phyloP scores from a whole-genome alignment of 2,888 invertebrate genomes.

The Rhogogaster chlorosoma region DNA sequence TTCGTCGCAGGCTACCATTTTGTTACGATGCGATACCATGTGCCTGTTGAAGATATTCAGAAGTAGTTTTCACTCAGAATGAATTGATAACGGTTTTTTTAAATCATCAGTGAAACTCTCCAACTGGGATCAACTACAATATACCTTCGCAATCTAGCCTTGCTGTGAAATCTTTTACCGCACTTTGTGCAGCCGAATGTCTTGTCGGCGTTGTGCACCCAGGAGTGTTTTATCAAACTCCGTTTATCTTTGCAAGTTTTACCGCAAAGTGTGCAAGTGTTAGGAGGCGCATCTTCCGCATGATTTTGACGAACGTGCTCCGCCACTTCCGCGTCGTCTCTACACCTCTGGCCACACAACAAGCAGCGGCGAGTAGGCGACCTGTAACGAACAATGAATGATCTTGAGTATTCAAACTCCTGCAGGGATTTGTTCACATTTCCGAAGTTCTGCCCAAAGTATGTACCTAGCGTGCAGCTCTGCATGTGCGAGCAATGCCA shows the following conservation, averaged over 20 bases:
- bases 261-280: slow-evolving; percentile 84
- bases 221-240: slow-evolving; percentile 84
- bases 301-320: slow-evolving; percentile 83
- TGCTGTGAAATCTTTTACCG: slow-evolving; percentile 86
- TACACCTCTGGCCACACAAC: slow-evolving; percentile 83
- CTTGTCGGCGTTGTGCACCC: slow-evolving; percentile 85
- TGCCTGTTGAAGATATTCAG: slow-evolving; percentile 80
- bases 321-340: slow-evolving; percentile 83
- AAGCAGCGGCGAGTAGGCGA: slow-evolving; percentile 80
- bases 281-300: slow-evolving; percentile 82
- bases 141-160: slow-evolving; percentile 80
- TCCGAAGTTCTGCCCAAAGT: slow-evolving; percentile 60
- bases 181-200: slow-evolving; percentile 84
- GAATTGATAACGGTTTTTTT: background rate
- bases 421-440: slow-evolving; percentile 22
- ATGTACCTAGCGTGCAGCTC: slow-evolving; percentile 85
- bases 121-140: background rate
- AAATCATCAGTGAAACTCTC: background rate
- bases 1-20: slow-evolving; percentile 85
- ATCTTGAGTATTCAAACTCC: background rate
- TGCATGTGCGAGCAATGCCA: slow-evolving; percentile 89
- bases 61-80: slow-evolving; percentile 58
- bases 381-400: slow-evolving; percentile 57
- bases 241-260: slow-evolving; percentile 85
- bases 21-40: slow-evolving; percentile 86